Conservation (phyloP, 1,140 invertebrate species). For the Bicyclus anynana region DNA sequence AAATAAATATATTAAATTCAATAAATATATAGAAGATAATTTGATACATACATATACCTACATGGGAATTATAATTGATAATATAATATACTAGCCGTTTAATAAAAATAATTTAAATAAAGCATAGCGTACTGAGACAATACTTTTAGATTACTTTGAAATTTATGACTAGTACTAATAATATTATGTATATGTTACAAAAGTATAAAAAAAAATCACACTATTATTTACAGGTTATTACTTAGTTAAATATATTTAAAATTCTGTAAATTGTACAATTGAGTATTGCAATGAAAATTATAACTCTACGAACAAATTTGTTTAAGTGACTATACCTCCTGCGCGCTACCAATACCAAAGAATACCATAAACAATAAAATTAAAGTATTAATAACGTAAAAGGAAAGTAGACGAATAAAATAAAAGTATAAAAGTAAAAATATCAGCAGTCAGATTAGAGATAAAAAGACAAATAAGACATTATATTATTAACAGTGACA, state of each 20-base stretch:
- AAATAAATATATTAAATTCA: not conserved
- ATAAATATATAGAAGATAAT: too few relatives aligned
- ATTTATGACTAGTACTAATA: slow-evolving; percentile 47
- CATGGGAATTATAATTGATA: too few relatives aligned
- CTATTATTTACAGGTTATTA: not conserved
- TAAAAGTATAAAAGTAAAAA: too few relatives aligned
- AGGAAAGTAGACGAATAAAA: too few relatives aligned
- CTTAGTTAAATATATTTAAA: not conserved
- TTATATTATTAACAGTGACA: too few relatives aligned
- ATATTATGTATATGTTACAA: slow-evolving; percentile 11
- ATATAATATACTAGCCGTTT: too few relatives aligned
- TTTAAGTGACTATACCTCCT: not conserved
- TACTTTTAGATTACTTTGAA: slow-evolving; percentile 16
- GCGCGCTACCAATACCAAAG: not conserved
- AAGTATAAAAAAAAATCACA: slow-evolving; percentile 9
- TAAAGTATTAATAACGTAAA: too few relatives aligned
- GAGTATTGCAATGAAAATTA: not conserved
- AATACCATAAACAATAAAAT: not conserved
- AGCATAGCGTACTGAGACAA: slow-evolving; percentile 33
- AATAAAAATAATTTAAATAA: slow-evolving; percentile 35
- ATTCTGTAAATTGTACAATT: slow-evolving; percentile 12
- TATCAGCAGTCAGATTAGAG: too few relatives aligned
- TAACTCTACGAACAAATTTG: not conserved
- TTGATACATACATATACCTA: too few relatives aligned
- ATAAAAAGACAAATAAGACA: too few relatives aligned